Conservation (phyloP, 2,888 invertebrate genomes). For the Agrypnus murinus region DNA sequence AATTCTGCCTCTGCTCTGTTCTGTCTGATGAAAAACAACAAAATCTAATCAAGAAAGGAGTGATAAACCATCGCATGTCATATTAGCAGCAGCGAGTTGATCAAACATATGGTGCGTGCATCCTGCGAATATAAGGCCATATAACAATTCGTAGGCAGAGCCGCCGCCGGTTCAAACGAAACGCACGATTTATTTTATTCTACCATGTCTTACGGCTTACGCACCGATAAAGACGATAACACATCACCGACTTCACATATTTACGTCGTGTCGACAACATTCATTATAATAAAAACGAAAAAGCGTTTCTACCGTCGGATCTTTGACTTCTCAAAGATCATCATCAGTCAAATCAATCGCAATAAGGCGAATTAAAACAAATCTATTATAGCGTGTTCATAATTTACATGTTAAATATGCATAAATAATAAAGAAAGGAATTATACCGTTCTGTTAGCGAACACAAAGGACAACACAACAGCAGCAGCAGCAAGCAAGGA, state of each 20-base stretch:
- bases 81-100: constrained; percentile 65
- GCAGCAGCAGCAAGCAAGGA: constrained; percentile 23
- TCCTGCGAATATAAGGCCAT: constrained; percentile 58
- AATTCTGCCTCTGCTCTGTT: constrained; percentile 38
- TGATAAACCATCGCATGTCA: constrained; percentile 68
- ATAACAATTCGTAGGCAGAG: constrained; percentile 35
- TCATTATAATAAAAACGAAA: constrained; percentile 25
- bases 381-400: constrained; percentile 4
- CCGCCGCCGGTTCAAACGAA: constrained; percentile 53
- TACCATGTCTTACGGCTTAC: constrained; percentile 57
- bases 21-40: constrained; percentile 55
- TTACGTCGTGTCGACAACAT: constrained; percentile 13
- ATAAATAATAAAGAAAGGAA: constrained; percentile 35
- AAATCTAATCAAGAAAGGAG: constrained; percentile 56
- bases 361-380: not conserved
- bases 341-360: not conserved
- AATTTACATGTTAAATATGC: constrained; percentile 35
- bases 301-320: too few relatives aligned
- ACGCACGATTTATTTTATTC: constrained; percentile 64
- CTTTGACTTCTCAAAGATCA: too few relatives aligned
- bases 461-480: constrained; percentile 40
- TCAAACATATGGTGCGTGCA: constrained; percentile 68
- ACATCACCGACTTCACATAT: constrained; percentile 41
- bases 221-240: constrained; percentile 53
- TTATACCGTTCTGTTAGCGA: constrained; percentile 26